Percentiles rank a stretch among this genome's conserved stretches.
These are phyloP conservation scores for Parapsyche elsis DNA, from an alignment of 1,140 invertebrate species.

Conservation along the genomic window DNA sequence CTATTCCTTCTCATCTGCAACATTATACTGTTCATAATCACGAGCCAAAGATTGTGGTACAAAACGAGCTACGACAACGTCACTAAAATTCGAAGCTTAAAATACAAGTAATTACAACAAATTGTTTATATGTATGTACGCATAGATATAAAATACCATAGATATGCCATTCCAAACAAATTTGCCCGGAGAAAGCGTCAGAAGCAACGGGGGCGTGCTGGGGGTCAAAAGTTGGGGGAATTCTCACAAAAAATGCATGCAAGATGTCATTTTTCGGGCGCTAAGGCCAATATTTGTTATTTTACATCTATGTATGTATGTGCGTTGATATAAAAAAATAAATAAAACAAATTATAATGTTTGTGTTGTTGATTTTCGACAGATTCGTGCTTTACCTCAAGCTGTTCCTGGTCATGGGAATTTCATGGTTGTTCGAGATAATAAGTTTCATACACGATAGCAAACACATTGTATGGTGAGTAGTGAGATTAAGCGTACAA, in stretches of 20 bases:
- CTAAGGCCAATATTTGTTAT: too few species aligned
- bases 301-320: too few species aligned
- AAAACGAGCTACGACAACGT: constrained; percentile 66
- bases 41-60: constrained; percentile 68
- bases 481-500: not conserved
- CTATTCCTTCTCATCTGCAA: constrained; percentile 69
- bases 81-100: constrained; percentile 68
- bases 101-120: constrained; percentile 66
- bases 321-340: too few species aligned
- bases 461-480: constrained; percentile 64
- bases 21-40: constrained; percentile 69
- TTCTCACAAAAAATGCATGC: too few species aligned
- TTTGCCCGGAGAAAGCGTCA: too few species aligned
- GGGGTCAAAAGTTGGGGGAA: too few species aligned
- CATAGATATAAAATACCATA: too few species aligned
- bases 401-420: constrained; percentile 77
- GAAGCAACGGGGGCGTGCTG: too few species aligned
- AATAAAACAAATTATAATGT: constrained; percentile 26
- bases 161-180: too few species aligned
- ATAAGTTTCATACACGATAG: constrained; percentile 64
- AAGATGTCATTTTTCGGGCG: too few species aligned
- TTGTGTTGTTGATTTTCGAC: constrained; percentile 57
- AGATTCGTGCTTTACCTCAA: constrained; percentile 76
- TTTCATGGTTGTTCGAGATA: constrained; percentile 79
- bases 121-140: not conserved